Base-by-base conservation (phyloP, 2,113 vertebrate species). In the Xyrauchen texanus region DNA sequence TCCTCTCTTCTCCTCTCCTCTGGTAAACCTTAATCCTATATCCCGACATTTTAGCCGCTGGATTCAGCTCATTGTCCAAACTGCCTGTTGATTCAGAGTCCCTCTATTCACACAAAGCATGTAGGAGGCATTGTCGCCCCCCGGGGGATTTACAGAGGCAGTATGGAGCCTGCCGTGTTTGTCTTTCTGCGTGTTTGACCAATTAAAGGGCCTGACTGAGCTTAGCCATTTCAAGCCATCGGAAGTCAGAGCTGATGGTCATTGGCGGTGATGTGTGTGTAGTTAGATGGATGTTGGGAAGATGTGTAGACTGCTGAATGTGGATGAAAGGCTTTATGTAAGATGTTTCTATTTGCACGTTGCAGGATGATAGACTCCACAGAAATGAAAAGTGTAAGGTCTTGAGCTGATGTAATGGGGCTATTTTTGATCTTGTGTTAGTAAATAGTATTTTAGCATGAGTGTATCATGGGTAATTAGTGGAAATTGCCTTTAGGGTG, bases 131-230 rank as follows among this genome's bases (percentile, higher is more conserved):
- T 34, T 34, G 21, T 34, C 3, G 21, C 21, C 21, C 62, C 71
- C 77, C 13, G 13, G 21, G 49, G 60, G 76, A 58, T 67, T 83
- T 80, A 66, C 61, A 7, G 15, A 76, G 73, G 57, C 72, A 76
- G 72, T 21, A 44, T 42, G 67, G n/a, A 68, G 67, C 16, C 72
- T n/a, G 47, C 8, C 55, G 16, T 13, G 80, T 80, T 84, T 82
- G 67, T 74, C 15, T 82, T 86, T 84, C 85, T 75, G 85, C 78
- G 3, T 84, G 82, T 82, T 84, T 82, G 67, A 68, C 81, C 70
- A 34, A 65, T 75, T 75, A 62, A 70, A 51, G 76, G 76, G 42
- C 64, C 78, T 53, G 78, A 51, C 4, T 44, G 62, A 81, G 61
- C 21, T 45, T 77, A 78, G 80, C 42, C 85, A 78, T 75, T 78